Evolutionary conservation across 2,113 vertebrate genomes (phyloP), one percentile per base, ranked within the genome.

Genomic region (Phalacrocorax pelagicus): DNA sequence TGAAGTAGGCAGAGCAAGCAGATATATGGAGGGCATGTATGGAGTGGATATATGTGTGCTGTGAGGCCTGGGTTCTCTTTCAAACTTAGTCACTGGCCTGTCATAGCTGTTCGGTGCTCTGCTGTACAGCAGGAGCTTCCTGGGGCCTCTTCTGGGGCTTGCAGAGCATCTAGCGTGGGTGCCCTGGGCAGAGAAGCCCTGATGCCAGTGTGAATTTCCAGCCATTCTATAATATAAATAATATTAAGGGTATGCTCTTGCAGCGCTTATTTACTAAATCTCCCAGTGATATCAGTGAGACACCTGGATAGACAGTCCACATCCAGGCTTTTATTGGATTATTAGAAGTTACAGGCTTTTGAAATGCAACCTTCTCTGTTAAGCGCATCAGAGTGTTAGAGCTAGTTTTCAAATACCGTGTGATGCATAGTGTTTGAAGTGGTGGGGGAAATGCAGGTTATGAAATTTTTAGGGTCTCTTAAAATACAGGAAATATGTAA

Each of bases 111-210:
- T 42, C 62, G 38, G 51, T 55, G n/a, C 49, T 79, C 32, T 75
- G 44, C 32, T 72, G 44, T 75, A 26, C 65, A 46, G 55, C 29
- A 67, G 1, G 67, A 77, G 23, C 46, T 86, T 83, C 40, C 44
- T 57, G 0, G 0, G 23, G 20, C 51, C 22, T 75, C 23, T 86
- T 4, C n/a, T 12, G 44, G 55, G 12, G 17, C 38, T 87, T 26
- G 7, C n/a, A 34, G 23, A 67, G n/a, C 18, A 16, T 47, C 26
- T 67, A 4, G 20, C 9, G 4, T 19, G 15, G 42, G 11, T 80
- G 29, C 42, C 36, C 61, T 61, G 57, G 52, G 29, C 34, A 67
- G 15, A 38, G 70, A 34, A 82, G 9, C 34, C 46, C 11, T 62
- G 57, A 26, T 38, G 9, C 23, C 47, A 32, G 9, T 61, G 52